Evolutionary conservation across 2,113 vertebrate species (phyloP), one percentile per base, ranked within the genome.

Genomic region (Bubo blakistoni): DNA sequence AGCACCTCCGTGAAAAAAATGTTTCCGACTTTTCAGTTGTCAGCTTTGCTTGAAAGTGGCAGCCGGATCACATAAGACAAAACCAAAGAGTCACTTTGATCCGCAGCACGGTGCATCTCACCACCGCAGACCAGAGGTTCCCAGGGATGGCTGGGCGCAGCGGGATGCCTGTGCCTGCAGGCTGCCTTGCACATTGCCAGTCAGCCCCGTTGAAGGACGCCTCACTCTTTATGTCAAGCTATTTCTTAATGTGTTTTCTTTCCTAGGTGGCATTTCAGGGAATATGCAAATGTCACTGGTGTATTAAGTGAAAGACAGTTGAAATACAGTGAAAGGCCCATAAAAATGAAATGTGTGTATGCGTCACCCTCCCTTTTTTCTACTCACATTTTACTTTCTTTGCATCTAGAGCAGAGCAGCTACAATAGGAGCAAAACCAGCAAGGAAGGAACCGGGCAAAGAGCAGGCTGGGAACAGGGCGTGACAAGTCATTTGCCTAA

Each of bases 121-220:
- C 3, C 59, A 14, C 72, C 2, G 7, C 77, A 78, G 25, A 11
- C 16, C 55, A 15, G 72, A 52, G 69, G 38, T 15, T 81, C 12
- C 49, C 10, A 3, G 10, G 70, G 34, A 26, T 2, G 4, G 38
- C 47, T 67, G 1, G 2, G 63, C 59, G 19, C 25, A 14, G 67
- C 57, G 46, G 49, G 77, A 19, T n/a, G 46, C 46, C 36, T 26
- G 47, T 76, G 74, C 42, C 87, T 42, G 21, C 57, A 51, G 77
- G 58, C 72, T 91, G 80, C 83, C 51, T 66, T 25, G 51, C 38
- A 30, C 36, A 0, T 42, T 63, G 34, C 10, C 71, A 16, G 59
- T 7, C 76, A 55, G 20, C 32, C 46, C 51, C 0, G 0, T 0
- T n/a, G 59, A 73, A 87, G 51, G 84, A 74, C 0, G 0, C 38